These are phyloP conservation scores for Salvelinus sp. DNA, from an alignment of 2,113 vertebrate genomes.

Conservation along the genomic window DNA sequence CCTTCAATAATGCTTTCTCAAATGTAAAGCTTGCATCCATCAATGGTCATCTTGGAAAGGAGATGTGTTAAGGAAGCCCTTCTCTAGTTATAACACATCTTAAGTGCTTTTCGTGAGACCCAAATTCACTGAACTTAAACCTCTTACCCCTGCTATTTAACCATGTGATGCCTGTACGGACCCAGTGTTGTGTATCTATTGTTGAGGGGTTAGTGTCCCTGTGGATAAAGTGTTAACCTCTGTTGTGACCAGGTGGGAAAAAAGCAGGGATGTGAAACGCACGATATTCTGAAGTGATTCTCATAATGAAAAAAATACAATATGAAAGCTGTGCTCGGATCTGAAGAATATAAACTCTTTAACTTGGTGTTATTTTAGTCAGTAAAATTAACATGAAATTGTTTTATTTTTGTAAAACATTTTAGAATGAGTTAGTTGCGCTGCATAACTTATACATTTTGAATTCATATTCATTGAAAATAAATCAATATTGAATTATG, in stretches of 20 bases:
- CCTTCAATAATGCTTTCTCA: too few relatives aligned
- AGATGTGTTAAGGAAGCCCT: too few relatives aligned
- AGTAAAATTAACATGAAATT: conserved; percentile 18
- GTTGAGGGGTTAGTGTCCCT: neutral
- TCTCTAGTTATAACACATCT: neutral
- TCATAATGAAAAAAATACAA: neutral
- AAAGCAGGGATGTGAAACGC: neutral
- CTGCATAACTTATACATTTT: conserved; percentile 25
- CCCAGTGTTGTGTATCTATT: neutral
- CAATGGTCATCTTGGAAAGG: too few relatives aligned
- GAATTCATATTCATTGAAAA: conserved; percentile 22
- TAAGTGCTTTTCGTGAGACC: too few relatives aligned
- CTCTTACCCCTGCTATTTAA: neutral
- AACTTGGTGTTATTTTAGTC: conserved; percentile 11
- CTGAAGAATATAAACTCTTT: neutral
- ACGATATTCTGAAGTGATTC: neutral
- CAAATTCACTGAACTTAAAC: too few relatives aligned
- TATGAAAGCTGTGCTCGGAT: neutral
- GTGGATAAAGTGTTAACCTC: neutral
- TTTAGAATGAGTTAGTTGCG: conserved; percentile 1
- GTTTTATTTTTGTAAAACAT: conserved; percentile 66
- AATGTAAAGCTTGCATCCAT: too few relatives aligned
- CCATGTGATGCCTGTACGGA: neutral
- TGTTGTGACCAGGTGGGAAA: neutral
- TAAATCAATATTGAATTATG: conserved; percentile 55